These are phyloP conservation scores for Tenthredo livida DNA, from an alignment of 2,888 invertebrate genomes.

Conservation along the genomic window DNA sequence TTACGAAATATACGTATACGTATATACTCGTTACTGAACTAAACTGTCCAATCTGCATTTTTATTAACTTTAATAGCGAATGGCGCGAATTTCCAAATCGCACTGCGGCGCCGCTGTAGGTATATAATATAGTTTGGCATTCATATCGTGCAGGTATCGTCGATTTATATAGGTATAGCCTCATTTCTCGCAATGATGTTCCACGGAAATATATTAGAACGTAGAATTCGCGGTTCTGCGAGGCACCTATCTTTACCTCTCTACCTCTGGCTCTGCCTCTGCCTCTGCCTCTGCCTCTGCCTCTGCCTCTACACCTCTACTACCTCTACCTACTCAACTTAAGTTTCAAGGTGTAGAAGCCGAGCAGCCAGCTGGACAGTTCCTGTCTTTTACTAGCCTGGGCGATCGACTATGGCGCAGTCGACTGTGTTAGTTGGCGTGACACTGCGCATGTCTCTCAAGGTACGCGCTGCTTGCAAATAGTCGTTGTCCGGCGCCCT, in stretches of 20 bases:
- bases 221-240: neutral
- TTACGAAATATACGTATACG: neutral
- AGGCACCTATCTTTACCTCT: neutral
- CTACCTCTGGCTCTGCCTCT: no score
- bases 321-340: conserved; percentile 6
- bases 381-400: conserved; percentile 27
- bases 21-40: neutral
- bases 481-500: conserved; percentile 52
- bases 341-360: conserved; percentile 16
- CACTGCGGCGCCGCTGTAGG: neutral
- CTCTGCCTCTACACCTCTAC: neutral
- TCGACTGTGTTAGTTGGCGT: conserved; percentile 44
- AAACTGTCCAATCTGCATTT: neutral
- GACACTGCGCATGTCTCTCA: conserved; percentile 50
- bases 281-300: no score
- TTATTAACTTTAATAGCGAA: neutral
- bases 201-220: conserved; percentile 2
- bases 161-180: neutral
- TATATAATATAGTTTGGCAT: neutral
- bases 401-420: conserved; percentile 48
- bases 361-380: conserved; percentile 44
- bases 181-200: neutral
- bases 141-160: neutral
- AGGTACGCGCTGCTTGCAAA: conserved; percentile 50
- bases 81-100: neutral